Evolutionary conservation across 2,797 vertebrate species (phyloP), one percentile per base, ranked within the genome.

Genomic region (Gastrophryne carolinensis): DNA sequence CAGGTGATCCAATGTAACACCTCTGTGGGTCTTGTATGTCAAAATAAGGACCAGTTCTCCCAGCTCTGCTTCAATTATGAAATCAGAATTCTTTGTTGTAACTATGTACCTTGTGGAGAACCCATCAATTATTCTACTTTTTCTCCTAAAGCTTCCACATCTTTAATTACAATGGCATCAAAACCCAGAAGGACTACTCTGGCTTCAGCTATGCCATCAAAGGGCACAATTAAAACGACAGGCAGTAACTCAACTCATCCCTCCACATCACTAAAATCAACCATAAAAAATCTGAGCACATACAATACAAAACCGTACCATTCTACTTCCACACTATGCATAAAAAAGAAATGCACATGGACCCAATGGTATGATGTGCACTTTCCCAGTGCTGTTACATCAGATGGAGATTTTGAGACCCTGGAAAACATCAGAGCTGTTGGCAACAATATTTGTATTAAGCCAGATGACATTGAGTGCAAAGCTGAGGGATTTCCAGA

Each of bases 391-490:
- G 24, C 83, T 0, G 79, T 2, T 1, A 82, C 35, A 0, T 0
- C 87, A 0, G 72, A 87, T 1, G 91, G 91, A 17, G 91, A 92
- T 0, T 90, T 91, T 15, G 91, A 92, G 2, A 91, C 89, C 0
- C 72, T 90, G 0, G 0, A 72, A 0, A 84, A 91, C 0, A 79
- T 92, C 1, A 11, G 64, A 74, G 30, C 79, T 0, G 6, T 79
- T 0, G 90, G 90, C 1, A 84, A 86, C 1, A 2, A 47, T 10
- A 75, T 91, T 0, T 92, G 91, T 0, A 2, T 75, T 12, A 72
- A 0, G 32, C 88, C 87, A 23, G 65, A 2, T 0, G 56, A 5
- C 0, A 86, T 92, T 11, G 19, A 89, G 79, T 92, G 91, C 6
- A 82, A 88, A 79, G 91, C 90, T 0, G 61, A 81, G 15, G 19